A percentile compares a stretch with the other conserved stretches of the same genome.
Conservation (phyloP, 2,888 invertebrate species). For the Agrochola lota region DNA sequence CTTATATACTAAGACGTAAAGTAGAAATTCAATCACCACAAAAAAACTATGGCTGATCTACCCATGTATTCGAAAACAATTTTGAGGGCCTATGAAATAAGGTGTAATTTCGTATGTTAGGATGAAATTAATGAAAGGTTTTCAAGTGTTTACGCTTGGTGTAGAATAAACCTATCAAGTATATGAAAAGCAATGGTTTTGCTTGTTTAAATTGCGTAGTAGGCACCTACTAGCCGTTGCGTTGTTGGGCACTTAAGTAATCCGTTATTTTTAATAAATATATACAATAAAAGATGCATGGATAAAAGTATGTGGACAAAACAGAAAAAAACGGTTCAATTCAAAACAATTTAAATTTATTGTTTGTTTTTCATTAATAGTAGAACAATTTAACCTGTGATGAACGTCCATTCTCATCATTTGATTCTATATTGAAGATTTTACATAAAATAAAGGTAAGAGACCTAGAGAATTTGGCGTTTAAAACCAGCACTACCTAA, state of each 20-base stretch:
- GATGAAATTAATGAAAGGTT: slow-evolving; percentile 40
- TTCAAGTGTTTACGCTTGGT: slow-evolving; percentile 74
- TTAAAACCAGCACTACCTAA: background rate
- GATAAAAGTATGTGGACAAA: background rate
- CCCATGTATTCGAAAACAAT: slow-evolving; percentile 8
- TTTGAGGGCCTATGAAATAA: background rate
- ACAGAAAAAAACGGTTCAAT: background rate
- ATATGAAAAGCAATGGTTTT: slow-evolving; percentile 68
- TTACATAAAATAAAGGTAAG: too few relatives aligned
- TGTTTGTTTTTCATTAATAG: background rate
- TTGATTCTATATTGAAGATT: background rate
- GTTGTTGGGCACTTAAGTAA: slow-evolving; percentile 51
- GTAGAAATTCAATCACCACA: slow-evolving; percentile 43
- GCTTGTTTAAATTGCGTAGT: slow-evolving; percentile 45
- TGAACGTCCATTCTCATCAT: background rate
- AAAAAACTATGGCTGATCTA: background rate
- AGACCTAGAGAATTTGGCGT: too few relatives aligned
- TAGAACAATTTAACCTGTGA: background rate
- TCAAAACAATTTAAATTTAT: too few relatives aligned
- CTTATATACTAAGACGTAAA: background rate
- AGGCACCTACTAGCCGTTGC: slow-evolving; percentile 48
- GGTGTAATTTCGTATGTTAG: slow-evolving; percentile 17
- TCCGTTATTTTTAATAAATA: background rate
- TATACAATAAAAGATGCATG: background rate
- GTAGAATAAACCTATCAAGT: slow-evolving; percentile 71